Evolutionary conservation across 2,113 vertebrate genomes (phyloP), one percentile per base, ranked within the genome.

Genomic region (Phoxinus phoxinus): DNA sequence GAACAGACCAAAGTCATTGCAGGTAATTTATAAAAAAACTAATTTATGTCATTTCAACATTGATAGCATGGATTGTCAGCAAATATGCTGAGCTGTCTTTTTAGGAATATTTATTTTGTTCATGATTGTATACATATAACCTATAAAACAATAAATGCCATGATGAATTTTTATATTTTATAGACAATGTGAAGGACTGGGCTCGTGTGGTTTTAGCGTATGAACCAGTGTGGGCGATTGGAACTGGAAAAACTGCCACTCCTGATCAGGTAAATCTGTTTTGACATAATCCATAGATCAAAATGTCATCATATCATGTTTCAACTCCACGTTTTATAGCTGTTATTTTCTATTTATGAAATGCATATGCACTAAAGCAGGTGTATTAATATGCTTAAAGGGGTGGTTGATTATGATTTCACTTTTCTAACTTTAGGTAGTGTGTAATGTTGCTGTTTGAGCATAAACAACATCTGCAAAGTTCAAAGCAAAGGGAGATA

Each of bases 181-280:
- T 91, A 98, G 97, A 97, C 89, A 98, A 97, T 0, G 96, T 98
- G 86, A 97, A 94, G 79, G 96, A 98, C 92, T 98, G 97, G 97
- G 92, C 32, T 87, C 97, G 96, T 86, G 96, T 98, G 15, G 97
- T 98, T 63, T 92, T 98, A 89, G 97, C 97, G 0, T 98, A 98
- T 72, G 97, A 98, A 61, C 97, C 97, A 0, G 97, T 98, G 0
- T 98, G 97, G 97, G 97, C 97, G 89, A 98, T 98, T 21, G 97
- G 97, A 79, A 98, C 97, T 0, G 97, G 97, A 41, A 97, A 95
- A 94, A 98, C 97, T 0, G 97, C 97, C 51, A 94, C 97, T 84
- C 97, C 97, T 8, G 96, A 97, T 35, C 97, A 98, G 96, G 97
- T 98, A 94, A 84, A 30, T 2, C 35, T 51, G 5, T 56, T 46